Evolutionary conservation across 1,140 invertebrate species (phyloP).

Genomic region (Drosophila carrolli): DNA sequence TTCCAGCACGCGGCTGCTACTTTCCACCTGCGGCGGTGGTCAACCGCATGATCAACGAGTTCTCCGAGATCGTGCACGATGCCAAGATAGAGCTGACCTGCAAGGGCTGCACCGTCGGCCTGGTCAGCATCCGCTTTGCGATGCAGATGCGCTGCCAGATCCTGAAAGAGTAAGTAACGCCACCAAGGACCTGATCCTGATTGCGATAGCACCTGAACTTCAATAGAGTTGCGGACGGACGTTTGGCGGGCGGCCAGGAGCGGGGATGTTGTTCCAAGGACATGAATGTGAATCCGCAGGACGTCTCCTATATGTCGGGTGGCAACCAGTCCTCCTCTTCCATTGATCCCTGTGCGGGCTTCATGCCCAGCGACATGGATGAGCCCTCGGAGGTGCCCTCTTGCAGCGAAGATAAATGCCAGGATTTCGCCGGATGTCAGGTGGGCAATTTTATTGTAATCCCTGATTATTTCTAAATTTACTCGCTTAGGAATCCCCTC

Average conservation of each 20-base stretch:
- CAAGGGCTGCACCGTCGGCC: constrained; percentile 65
- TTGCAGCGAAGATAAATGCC: background rate
- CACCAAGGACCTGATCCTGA: constrained; percentile 42
- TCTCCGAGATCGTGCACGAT: constrained; percentile 38
- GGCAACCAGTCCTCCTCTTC: constrained; percentile 18
- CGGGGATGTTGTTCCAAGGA: constrained; percentile 3
- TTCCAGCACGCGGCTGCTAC: constrained; percentile 55
- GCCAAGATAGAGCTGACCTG: constrained; percentile 62
- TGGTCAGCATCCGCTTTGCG: constrained; percentile 44
- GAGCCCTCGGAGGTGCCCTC: background rate
- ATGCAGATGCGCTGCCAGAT: constrained; percentile 52
- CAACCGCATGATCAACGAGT: constrained; percentile 21
- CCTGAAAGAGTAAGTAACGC: constrained; percentile 64
- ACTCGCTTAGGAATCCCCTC: background rate
- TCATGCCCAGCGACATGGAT: constrained; percentile 15
- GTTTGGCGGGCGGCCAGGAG: constrained; percentile 14
- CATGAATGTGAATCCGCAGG: constrained; percentile 19
- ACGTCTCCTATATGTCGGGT: constrained; percentile 3
- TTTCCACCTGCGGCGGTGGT: constrained; percentile 41
- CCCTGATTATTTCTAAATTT: no score
- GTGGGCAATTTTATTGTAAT: background rate
- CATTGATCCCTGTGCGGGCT: constrained; percentile 51
- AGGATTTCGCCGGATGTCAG: background rate
- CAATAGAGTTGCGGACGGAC: constrained; percentile 64
- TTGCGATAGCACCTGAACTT: constrained; percentile 58